phyloP scores from a whole-genome alignment of 2,113 vertebrate genomes.

The Sorex fumeus region DNA sequence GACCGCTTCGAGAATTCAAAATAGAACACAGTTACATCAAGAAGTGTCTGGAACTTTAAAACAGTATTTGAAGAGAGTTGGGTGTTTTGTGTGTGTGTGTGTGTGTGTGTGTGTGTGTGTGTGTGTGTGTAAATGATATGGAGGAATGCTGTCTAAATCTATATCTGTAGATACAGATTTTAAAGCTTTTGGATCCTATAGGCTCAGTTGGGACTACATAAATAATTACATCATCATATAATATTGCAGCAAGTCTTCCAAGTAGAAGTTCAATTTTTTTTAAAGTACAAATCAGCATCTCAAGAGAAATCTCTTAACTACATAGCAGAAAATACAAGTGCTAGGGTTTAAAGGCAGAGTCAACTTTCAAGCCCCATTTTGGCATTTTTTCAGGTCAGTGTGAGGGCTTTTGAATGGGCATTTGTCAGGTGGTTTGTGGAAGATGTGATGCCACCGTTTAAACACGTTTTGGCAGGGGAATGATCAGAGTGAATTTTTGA shows the following conservation, averaged over 20 bases:
- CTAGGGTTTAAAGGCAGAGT: background rate
- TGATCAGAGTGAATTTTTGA: background rate
- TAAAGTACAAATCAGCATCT: slow-evolving; percentile 76
- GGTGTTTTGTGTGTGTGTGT: slow-evolving; percentile 59
- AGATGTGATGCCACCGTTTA: background rate
- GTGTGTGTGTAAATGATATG: background rate
- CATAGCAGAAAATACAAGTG: background rate
- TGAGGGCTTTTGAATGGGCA: background rate
- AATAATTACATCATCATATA: slow-evolving; percentile 86
- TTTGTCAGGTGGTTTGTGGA: background rate
- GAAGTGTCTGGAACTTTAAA: slow-evolving; percentile 50
- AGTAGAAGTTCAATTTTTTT: slow-evolving; percentile 76
- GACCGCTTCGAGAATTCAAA: slow-evolving; percentile 77
- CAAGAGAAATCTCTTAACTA: slow-evolving; percentile 62
- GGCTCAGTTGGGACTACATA: slow-evolving; percentile 83
- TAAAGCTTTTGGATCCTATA: slow-evolving; percentile 85
- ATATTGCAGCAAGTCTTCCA: slow-evolving; percentile 86
- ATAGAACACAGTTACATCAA: slow-evolving; percentile 70
- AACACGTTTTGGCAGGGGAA: background rate
- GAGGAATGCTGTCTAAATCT: slow-evolving; percentile 82
- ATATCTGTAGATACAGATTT: slow-evolving; percentile 85
- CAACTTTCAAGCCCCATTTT: background rate
- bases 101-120: slow-evolving; percentile 41
- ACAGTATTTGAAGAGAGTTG: slow-evolving; percentile 26
- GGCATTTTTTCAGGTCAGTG: background rate